phyloP scores from a whole-genome alignment of 2,888 invertebrate genomes.

The Athrips mouffetella region DNA sequence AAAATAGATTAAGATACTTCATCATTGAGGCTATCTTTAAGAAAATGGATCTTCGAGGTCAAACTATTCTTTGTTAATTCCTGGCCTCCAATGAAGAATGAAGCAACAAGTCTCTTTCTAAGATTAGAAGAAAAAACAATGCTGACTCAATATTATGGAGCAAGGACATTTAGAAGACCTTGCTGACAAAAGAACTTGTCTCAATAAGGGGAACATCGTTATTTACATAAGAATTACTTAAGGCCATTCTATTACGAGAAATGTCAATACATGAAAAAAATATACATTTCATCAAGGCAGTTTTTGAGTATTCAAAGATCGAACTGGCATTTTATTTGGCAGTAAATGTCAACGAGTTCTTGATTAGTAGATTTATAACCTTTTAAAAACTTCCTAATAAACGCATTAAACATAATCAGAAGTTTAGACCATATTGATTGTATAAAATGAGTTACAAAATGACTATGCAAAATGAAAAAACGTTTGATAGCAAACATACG shows the following conservation, averaged over 20 bases:
- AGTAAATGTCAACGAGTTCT: background rate
- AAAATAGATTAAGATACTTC: too few species aligned
- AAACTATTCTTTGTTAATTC: too few species aligned
- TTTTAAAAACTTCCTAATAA: slow-evolving; percentile 1
- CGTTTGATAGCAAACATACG: background rate
- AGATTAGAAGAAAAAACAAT: slow-evolving; percentile 15
- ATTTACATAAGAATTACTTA: slow-evolving; percentile 22
- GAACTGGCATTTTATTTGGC: slow-evolving; percentile 1
- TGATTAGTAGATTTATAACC: background rate
- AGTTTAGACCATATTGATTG: background rate
- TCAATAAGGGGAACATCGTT: slow-evolving; percentile 18
- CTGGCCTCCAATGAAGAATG: slow-evolving; percentile 25
- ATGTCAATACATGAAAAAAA: background rate
- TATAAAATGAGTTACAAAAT: background rate
- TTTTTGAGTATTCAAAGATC: too few species aligned
- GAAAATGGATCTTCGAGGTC: too few species aligned
- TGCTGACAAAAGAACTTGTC: slow-evolving; percentile 29
- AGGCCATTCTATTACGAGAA: background rate
- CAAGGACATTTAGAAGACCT: slow-evolving; percentile 40
- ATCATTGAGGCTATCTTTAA: too few species aligned
- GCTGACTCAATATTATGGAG: slow-evolving; percentile 28
- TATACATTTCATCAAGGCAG: too few species aligned
- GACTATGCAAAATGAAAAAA: too few species aligned
- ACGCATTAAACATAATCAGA: background rate
- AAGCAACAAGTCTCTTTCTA: slow-evolving; percentile 23